Conservation (phyloP, 2,888 invertebrate species). For the Polydrusus tereticollis region DNA sequence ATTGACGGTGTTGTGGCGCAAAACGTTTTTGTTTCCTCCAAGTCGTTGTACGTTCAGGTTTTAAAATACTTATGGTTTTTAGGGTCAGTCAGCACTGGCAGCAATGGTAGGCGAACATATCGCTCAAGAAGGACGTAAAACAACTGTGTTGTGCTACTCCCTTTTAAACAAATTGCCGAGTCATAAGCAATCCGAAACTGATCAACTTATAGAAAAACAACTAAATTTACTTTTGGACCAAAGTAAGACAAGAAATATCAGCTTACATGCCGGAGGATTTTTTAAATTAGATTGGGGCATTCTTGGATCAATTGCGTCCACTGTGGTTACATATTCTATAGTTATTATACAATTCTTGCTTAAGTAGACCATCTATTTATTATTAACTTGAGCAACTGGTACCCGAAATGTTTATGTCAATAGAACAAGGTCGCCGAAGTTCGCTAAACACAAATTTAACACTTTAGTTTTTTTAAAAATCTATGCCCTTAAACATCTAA, state of each 20-base stretch:
- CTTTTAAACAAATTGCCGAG: constrained; percentile 2
- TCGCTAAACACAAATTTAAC: too few species aligned
- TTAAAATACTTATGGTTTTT: too few species aligned
- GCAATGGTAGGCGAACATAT: constrained; percentile 20
- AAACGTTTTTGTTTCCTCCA: too few species aligned
- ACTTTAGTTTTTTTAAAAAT: too few species aligned
- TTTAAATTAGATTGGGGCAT: constrained; percentile 29
- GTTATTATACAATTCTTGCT: constrained; percentile 32
- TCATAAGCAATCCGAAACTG: neutral
- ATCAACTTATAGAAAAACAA: neutral
- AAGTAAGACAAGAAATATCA: constrained; percentile 20
- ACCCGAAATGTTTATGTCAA: too few species aligned
- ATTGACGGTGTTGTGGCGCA: too few species aligned
- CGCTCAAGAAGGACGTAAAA: constrained; percentile 5
- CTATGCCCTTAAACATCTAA: too few species aligned
- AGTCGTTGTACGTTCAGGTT: too few species aligned
- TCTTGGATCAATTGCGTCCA: constrained; percentile 26
- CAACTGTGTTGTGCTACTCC: constrained; percentile 15
- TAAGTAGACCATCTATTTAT: too few species aligned
- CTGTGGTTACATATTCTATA: constrained; percentile 32
- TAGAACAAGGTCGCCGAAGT: too few species aligned
- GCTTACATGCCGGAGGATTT: constrained; percentile 34
- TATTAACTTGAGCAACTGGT: too few species aligned
- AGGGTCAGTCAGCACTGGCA: constrained; percentile 23
- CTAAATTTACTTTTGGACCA: neutral